Base-by-base conservation (phyloP, 2,113 vertebrate genomes). In the Mellivora capensis region DNA sequence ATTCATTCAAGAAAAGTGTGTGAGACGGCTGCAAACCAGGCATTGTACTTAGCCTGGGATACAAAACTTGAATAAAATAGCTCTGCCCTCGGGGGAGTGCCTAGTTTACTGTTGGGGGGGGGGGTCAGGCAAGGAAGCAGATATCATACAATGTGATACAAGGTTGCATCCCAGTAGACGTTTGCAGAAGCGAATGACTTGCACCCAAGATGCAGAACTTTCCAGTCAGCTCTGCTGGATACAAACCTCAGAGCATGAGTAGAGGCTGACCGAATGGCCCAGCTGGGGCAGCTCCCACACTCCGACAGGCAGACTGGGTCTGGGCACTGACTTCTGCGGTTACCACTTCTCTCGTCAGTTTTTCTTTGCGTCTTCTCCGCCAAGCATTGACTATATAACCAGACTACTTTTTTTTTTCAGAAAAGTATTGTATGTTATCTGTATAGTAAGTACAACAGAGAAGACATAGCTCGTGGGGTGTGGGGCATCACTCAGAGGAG, bases 351-450 rank as follows among this genome's bases (percentile, higher is more conserved):
- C 20, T 20, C 31, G 10, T 72, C n/a, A 3, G 21, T 9, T 81
- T 94, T 69, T 64, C 44, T 95, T 82, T 57, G 29, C 4, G 1
- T 69, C 29, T 80, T 21, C 74, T 31, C 12, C 2, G 12, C n/a
- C 80, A 62, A 96, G 42, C 21, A 76, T 42, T 96, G 76, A 67
- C 89, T 95, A 49, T n/a, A 76, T 57, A 92, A 83, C 76, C 23
- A 49, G 25, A 69, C 11, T 79, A 61, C 87, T 9, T 27, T 18
- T 90, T 9, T 27, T 31, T 27, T 86, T 64, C 3, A 61, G 34
- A 81, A 20, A 39, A n/a, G 6, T 69, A 69, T 80, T 92, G 57
- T 87, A 54, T 90, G 84, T 83, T 79, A 79, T 62, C n/a, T 44
- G 3, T 67, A n/a, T 90, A 47, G 7, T 64, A 61, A 82, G 7